A percentile compares a stretch with the other conserved stretches of the same genome.
These are phyloP conservation scores for Zeuzera pyrina DNA, from an alignment of 2,888 invertebrate species.

Conservation along the genomic window DNA sequence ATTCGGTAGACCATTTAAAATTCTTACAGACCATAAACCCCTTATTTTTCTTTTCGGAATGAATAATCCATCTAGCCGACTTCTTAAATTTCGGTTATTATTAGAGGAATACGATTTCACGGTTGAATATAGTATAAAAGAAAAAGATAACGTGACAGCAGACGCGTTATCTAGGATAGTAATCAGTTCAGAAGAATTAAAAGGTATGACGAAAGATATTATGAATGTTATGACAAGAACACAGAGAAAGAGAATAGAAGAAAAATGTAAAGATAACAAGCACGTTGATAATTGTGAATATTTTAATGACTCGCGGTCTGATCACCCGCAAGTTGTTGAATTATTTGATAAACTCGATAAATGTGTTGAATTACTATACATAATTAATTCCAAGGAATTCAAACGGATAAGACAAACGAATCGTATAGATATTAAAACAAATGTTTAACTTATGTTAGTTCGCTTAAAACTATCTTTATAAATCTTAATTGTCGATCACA, in stretches of 20 bases:
- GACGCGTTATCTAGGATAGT: background rate
- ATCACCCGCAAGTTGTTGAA: no score
- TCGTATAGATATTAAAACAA: background rate
- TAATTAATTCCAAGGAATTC: no score
- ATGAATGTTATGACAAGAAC: background rate
- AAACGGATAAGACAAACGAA: no score
- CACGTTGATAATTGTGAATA: background rate
- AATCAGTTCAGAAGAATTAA: background rate
- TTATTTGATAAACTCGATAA: background rate
- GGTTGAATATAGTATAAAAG: background rate
- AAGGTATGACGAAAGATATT: background rate
- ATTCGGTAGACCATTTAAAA: no score
- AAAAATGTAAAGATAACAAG: background rate
- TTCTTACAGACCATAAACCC: no score
- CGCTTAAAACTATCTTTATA: background rate
- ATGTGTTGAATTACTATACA: no score
- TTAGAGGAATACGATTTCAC: background rate
- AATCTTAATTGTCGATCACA: background rate
- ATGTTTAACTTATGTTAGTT: background rate
- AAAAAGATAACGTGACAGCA: background rate
- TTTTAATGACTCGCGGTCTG: no score
- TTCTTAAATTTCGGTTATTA: background rate
- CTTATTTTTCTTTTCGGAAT: no score
- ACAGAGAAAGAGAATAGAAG: background rate
- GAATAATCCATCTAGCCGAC: no score